Conservation (phyloP, 2,113 vertebrate species). For the Todiramphus saurophagus region DNA sequence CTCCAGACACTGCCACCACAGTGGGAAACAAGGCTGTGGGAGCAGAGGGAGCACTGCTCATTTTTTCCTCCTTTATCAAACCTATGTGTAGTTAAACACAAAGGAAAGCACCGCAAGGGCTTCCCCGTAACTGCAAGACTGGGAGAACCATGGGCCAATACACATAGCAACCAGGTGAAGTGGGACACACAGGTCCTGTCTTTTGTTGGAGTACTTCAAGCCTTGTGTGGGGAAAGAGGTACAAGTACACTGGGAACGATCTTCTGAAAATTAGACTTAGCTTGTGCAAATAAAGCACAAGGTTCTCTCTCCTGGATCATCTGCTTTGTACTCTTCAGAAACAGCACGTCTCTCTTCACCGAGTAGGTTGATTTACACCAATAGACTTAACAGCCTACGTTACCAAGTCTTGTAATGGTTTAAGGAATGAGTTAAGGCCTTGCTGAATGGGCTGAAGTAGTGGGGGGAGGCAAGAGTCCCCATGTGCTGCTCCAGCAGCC, state of each 20-base stretch:
- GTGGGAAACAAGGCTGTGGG: neutral
- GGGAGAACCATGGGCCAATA: neutral
- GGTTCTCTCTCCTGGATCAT: neutral
- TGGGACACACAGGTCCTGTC: neutral
- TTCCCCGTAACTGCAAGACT: neutral
- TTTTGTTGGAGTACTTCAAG: neutral
- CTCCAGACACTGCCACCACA: neutral
- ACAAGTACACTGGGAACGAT: accelerated
- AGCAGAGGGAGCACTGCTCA: neutral
- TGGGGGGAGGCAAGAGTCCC: neutral
- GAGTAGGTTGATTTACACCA: neutral
- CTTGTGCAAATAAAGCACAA: neutral
- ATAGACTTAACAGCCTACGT: neutral
- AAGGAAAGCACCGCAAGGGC: neutral
- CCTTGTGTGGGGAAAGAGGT: neutral
- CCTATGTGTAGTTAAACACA: accelerated
- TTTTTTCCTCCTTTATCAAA: neutral
- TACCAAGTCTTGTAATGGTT: neutral
- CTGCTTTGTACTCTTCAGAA: neutral
- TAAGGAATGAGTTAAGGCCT: neutral
- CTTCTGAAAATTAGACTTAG: neutral
- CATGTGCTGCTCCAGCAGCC: neutral
- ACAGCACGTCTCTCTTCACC: neutral
- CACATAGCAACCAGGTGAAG: neutral
- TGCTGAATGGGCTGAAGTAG: neutral